phyloP scores from a whole-genome alignment of 2,888 invertebrate genomes.

The Argyresthia albistria region DNA sequence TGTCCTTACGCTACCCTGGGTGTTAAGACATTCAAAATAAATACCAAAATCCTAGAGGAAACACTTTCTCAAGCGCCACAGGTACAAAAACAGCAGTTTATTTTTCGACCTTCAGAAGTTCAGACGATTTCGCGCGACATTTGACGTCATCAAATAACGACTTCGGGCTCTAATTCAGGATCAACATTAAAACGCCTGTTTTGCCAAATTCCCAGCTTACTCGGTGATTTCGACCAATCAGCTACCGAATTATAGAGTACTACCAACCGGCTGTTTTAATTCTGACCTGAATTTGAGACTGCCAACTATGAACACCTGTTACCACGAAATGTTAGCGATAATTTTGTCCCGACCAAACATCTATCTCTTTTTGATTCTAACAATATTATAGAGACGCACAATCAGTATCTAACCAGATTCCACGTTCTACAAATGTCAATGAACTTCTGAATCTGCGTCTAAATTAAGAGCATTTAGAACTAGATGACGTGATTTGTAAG shows the following conservation, averaged over 20 bases:
- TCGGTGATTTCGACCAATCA: no score
- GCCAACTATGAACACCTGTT: slow-evolving; percentile 61
- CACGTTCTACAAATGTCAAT: slow-evolving; percentile 54
- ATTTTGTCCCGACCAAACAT: slow-evolving; percentile 26
- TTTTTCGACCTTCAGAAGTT: slow-evolving; percentile 67
- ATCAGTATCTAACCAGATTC: neutral
- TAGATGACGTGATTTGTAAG: neutral
- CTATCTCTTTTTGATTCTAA: slow-evolving; percentile 26
- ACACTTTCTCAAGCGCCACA: no score
- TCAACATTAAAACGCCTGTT: no score
- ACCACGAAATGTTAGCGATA: slow-evolving; percentile 46
- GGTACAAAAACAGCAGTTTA: slow-evolving; percentile 2
- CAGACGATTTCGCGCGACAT: slow-evolving; percentile 34
- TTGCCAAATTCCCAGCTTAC: no score
- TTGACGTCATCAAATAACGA: neutral
- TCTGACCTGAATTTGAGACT: neutral
- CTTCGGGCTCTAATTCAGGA: no score
- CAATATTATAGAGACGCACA: slow-evolving; percentile 1
- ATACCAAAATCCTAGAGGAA: no score
- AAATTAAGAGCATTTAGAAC: neutral
- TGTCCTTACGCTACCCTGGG: no score
- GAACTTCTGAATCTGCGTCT: slow-evolving; percentile 46
- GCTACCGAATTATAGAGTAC: no score
- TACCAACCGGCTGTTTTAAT: no score
- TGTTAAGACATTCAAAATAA: no score